Evolutionary conservation across 2,888 invertebrate species (phyloP).

Genomic region (Synergus japonicus): DNA sequence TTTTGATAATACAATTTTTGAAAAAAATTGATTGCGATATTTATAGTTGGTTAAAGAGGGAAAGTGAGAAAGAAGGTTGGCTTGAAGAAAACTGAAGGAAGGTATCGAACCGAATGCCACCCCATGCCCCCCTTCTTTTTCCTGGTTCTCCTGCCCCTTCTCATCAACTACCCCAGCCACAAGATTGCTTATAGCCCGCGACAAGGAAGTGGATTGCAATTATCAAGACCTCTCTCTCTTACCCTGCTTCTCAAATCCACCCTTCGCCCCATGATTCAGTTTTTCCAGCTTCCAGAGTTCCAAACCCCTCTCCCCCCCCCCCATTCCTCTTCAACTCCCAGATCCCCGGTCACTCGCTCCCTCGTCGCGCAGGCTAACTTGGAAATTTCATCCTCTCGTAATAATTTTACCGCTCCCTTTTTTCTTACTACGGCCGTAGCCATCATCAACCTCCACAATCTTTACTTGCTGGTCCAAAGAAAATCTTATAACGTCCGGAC

Average conservation of each 20-base stretch:
- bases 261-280: constrained; percentile 51
- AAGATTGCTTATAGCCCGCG: constrained; percentile 64
- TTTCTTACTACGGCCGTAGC: constrained; percentile 43
- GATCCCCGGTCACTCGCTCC: constrained; percentile 56
- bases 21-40: constrained; percentile 49
- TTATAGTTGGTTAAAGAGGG: constrained; percentile 52
- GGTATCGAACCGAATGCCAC: constrained; percentile 62
- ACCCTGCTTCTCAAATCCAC: constrained; percentile 50
- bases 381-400: constrained; percentile 74
- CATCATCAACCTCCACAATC: constrained; percentile 59
- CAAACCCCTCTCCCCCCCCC: constrained; percentile 33
- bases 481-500: constrained; percentile 51
- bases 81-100: constrained; percentile 49
- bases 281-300: constrained; percentile 48
- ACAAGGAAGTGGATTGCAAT: constrained; percentile 74
- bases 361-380: constrained; percentile 66
- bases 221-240: constrained; percentile 71
- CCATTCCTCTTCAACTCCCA: constrained; percentile 39
- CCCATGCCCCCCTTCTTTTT: constrained; percentile 51
- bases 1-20: not conserved
- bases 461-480: constrained; percentile 65
- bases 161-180: constrained; percentile 64
- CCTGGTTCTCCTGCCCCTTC: constrained; percentile 57
- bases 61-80: constrained; percentile 43
- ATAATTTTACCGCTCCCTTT: constrained; percentile 66